Conservation (phyloP, 2,797 vertebrate species). For the Emydoidea blandingii region DNA sequence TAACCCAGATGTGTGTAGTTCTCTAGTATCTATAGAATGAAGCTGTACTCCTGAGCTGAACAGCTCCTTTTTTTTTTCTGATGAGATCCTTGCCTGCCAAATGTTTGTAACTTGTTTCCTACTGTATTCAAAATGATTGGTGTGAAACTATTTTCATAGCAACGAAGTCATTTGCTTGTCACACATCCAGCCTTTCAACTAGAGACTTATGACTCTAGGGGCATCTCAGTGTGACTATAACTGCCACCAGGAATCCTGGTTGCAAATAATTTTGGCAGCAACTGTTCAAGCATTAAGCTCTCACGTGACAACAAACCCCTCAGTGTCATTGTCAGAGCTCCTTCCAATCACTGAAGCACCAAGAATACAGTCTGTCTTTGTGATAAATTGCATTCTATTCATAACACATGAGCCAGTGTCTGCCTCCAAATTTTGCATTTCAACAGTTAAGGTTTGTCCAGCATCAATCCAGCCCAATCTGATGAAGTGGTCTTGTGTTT, state of each 20-base stretch:
- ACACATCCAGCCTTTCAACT: constrained; percentile 19
- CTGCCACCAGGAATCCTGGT: constrained; percentile 49
- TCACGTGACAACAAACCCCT: not conserved
- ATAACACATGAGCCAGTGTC: not conserved
- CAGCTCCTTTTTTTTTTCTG: not conserved
- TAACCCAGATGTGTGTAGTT: not conserved
- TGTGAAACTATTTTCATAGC: constrained; percentile 31
- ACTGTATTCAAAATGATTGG: constrained; percentile 27
- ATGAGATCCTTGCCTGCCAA: constrained; percentile 21
- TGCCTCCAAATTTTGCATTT: not conserved
- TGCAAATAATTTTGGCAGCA: constrained; percentile 42
- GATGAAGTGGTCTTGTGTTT: not conserved
- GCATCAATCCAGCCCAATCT: not conserved
- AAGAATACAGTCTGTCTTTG: not conserved
- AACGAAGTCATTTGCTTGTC: constrained; percentile 52
- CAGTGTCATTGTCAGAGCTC: constrained; percentile 9
- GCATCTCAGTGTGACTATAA: not conserved
- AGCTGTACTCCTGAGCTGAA: not conserved
- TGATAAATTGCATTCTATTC: not conserved
- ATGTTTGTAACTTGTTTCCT: not conserved
- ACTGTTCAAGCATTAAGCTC: not conserved
- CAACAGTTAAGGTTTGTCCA: not conserved
- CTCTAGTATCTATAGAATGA: not conserved
- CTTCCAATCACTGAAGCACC: not conserved
- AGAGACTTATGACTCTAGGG: not conserved